Conservation (phyloP, 2,888 invertebrate species). For the Phrixothrix hirtus region DNA sequence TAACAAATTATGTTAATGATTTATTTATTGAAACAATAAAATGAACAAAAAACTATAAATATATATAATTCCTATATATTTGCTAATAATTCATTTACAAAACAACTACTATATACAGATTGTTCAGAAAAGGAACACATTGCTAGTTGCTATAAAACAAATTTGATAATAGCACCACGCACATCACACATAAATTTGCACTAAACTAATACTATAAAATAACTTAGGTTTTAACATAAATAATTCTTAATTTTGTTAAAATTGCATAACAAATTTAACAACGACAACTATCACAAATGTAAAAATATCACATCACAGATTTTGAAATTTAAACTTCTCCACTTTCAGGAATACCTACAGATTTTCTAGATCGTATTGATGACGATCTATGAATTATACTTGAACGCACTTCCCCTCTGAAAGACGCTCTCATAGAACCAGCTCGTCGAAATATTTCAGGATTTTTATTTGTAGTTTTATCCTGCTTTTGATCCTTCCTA, state of each 20-base stretch:
- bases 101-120: not conserved
- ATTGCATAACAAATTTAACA: not conserved
- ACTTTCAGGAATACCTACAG: slow-evolving; percentile 31
- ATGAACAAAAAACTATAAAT: no score
- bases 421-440: slow-evolving; percentile 64
- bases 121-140: not conserved
- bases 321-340: slow-evolving; percentile 3
- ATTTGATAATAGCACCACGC: not conserved
- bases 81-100: not conserved
- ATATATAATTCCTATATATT: no score
- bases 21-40: no score
- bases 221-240: slow-evolving; percentile 8
- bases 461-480: slow-evolving; percentile 43
- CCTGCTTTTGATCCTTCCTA: slow-evolving; percentile 12
- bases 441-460: slow-evolving; percentile 50
- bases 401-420: slow-evolving; percentile 67
- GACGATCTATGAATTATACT: slow-evolving; percentile 62
- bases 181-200: not conserved
- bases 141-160: not conserved
- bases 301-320: slow-evolving; percentile 13
- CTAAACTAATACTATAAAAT: slow-evolving; percentile 5
- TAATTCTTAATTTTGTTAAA: not conserved
- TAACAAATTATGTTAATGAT: no score
- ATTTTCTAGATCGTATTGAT: slow-evolving; percentile 59
- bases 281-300: slow-evolving; percentile 7